Evolutionary conservation across 2,113 vertebrate species (phyloP).

Genomic region (Dolichallabes microphthalmus): DNA sequence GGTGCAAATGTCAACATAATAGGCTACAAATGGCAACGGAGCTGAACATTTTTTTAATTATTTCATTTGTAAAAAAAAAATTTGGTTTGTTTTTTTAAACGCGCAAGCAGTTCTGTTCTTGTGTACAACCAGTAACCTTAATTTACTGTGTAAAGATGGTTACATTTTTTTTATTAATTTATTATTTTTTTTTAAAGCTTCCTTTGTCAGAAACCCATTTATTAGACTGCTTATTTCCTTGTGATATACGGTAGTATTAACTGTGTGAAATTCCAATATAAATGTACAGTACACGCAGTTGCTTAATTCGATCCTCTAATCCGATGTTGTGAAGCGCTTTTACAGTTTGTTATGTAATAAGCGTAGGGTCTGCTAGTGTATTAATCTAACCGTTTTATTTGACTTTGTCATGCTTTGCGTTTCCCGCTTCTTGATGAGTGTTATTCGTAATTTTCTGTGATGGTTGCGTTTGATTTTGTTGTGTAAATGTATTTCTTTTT

Average conservation of each 20-base stretch:
- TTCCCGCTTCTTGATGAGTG: conserved; percentile 88
- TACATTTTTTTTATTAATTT: conserved; percentile 91
- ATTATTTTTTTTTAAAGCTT: conserved; percentile 78
- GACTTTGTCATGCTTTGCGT: conserved; percentile 64
- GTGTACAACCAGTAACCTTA: conserved; percentile 99
- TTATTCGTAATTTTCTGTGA: conserved; percentile 96
- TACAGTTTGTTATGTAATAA: conserved; percentile 81
- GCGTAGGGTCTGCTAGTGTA: conserved; percentile 81
- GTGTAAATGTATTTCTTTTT: conserved; percentile 83
- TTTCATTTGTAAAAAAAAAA: conserved; percentile 37
- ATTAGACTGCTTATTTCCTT: conserved; percentile 97
- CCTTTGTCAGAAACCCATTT: conserved; percentile 93
- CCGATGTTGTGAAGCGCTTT: conserved; percentile 93
- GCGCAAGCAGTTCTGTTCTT: conserved; percentile 99
- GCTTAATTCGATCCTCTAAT: conserved; percentile 90
- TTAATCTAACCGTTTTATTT: conserved; percentile 63
- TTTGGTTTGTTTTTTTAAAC: conserved; percentile 63
- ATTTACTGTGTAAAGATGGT: conserved; percentile 99
- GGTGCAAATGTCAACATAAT: conserved; percentile 92
- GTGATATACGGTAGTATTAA: conserved; percentile 84
- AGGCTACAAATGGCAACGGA: conserved; percentile 84
- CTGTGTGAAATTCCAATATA: conserved; percentile 77
- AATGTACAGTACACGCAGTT: conserved; percentile 89
- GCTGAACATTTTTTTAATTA: conserved; percentile 82
- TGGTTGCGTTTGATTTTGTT: conserved; percentile 91